Conservation (phyloP, 2,888 invertebrate genomes). For the Baronia brevicornis region DNA sequence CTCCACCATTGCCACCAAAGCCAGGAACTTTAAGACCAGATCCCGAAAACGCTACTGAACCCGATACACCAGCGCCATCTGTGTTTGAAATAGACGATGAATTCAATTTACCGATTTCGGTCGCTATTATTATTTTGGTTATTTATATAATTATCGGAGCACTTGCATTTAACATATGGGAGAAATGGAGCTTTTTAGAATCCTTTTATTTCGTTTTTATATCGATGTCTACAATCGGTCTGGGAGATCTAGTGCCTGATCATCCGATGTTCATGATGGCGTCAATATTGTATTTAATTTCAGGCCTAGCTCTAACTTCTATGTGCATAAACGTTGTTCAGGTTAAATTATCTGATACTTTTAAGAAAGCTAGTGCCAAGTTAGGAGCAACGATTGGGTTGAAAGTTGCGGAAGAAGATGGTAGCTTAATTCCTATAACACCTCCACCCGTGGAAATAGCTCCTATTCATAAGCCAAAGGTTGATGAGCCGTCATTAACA, state of each 20-base stretch:
- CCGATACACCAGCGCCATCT: constrained; percentile 86
- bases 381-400: constrained; percentile 90
- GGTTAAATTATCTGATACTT: constrained; percentile 85
- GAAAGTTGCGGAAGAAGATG: constrained; percentile 82
- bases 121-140: constrained; percentile 89
- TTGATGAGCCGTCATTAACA: constrained; percentile 22
- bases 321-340: constrained; percentile 99
- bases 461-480: constrained; percentile 53
- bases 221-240: constrained; percentile 98
- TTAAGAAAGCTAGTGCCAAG: constrained; percentile 88
- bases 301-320: constrained; percentile 95
- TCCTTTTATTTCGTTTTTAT: constrained; percentile 98
- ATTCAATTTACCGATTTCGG: constrained; percentile 94
- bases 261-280: constrained; percentile 93
- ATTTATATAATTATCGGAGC: constrained; percentile 93
- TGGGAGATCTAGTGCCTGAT: constrained; percentile 93
- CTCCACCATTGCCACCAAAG: constrained; percentile 61
- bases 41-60: constrained; percentile 70
- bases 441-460: constrained; percentile 58
- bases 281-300: constrained; percentile 93
- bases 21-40: constrained; percentile 42
- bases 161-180: constrained; percentile 83
- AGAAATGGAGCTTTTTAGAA: constrained; percentile 93
- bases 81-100: constrained; percentile 91
- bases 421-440: constrained; percentile 60